Conservation (phyloP, 2,888 invertebrate genomes). For the Brachypalpus laphriformis region DNA sequence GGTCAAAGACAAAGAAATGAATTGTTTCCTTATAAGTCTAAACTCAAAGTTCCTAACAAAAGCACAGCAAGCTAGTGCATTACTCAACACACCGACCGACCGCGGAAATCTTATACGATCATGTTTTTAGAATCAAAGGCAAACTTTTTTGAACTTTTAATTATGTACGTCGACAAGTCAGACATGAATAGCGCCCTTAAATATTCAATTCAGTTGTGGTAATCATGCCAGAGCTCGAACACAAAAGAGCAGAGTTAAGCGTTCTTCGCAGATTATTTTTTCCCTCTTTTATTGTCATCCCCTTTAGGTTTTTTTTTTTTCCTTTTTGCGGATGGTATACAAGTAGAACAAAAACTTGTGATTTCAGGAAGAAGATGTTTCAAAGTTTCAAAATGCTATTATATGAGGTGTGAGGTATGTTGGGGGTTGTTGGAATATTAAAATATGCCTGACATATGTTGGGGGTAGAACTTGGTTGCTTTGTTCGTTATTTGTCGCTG, state of each 20-base stretch:
- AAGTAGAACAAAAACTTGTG: background rate
- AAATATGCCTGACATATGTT: too few relatives aligned
- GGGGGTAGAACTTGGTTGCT: too few relatives aligned
- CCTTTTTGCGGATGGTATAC: too few relatives aligned
- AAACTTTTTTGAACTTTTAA: constrained; percentile 2
- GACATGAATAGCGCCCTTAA: constrained; percentile 3
- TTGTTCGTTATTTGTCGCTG: too few relatives aligned
- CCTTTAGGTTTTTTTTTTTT: background rate
- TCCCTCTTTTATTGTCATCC: background rate
- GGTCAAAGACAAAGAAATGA: too few relatives aligned
- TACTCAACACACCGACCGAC: background rate
- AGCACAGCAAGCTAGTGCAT: background rate
- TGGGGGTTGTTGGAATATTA: too few relatives aligned
- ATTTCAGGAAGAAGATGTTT: background rate
- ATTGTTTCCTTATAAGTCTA: too few relatives aligned
- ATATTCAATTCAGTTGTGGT: constrained; percentile 6
- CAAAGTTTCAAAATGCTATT: background rate
- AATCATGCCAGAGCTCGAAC: background rate
- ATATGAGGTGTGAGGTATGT: too few relatives aligned
- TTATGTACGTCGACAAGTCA: background rate
- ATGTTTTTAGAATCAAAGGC: background rate
- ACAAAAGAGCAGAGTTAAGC: background rate
- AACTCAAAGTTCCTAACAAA: background rate
- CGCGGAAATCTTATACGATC: background rate
- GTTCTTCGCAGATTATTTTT: background rate